These are phyloP conservation scores for Nerophis lumbriciformis DNA, from an alignment of 2,113 vertebrate species.

Conservation along the genomic window DNA sequence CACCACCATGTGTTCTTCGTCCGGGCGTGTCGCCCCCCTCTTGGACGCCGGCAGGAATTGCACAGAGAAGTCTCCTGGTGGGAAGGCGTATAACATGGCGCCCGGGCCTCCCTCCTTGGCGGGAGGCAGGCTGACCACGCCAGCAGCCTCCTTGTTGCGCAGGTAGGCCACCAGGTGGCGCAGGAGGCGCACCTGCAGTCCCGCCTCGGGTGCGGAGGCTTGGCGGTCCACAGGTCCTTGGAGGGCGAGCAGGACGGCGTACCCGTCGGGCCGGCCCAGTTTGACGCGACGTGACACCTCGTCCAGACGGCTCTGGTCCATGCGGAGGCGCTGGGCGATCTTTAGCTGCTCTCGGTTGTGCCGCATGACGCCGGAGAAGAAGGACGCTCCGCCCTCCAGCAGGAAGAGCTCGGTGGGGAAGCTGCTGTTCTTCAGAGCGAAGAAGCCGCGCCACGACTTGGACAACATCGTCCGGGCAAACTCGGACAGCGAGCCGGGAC, in stretches of 20 bases:
- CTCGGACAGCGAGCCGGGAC: conserved; percentile 81
- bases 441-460: conserved; percentile 89
- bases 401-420: conserved; percentile 94
- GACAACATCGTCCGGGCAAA: conserved; percentile 83
- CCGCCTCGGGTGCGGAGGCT: conserved; percentile 75
- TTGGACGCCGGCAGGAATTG: conserved; percentile 92
- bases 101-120: conserved; percentile 82
- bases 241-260: conserved; percentile 87
- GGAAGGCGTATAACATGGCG: conserved; percentile 96
- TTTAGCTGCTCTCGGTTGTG: conserved; percentile 89
- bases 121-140: conserved; percentile 90
- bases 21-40: conserved; percentile 87
- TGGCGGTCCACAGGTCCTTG: conserved; percentile 77
- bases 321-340: conserved; percentile 93
- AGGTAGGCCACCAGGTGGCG: conserved; percentile 98
- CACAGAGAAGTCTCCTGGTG: conserved; percentile 92
- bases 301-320: conserved; percentile 94
- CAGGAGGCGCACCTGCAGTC: conserved; percentile 91
- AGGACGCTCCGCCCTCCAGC: conserved; percentile 85
- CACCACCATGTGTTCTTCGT: conserved; percentile 96
- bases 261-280: conserved; percentile 86
- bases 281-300: conserved; percentile 92
- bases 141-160: conserved; percentile 97
- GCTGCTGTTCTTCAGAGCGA: conserved; percentile 96
- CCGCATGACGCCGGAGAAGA: conserved; percentile 81